Evolutionary conservation across 1,140 invertebrate genomes (phyloP).

Genomic region (Dendrolimus kikuchii): DNA sequence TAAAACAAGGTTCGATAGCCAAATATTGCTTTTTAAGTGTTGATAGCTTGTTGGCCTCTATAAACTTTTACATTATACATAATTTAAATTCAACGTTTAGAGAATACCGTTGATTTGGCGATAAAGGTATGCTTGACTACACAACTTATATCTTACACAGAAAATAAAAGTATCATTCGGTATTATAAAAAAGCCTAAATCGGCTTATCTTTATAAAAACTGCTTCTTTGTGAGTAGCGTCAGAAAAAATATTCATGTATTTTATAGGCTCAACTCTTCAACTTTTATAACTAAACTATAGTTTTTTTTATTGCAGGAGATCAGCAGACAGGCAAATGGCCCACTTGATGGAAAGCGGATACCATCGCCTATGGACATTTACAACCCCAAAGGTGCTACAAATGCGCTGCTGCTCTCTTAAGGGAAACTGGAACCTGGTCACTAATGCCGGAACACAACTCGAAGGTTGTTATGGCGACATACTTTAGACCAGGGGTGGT

Average conservation of each 20-base stretch:
- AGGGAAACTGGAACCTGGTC: too few relatives aligned
- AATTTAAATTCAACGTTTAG: slow-evolving; percentile 25
- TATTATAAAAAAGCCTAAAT: slow-evolving; percentile 62
- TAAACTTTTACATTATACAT: slow-evolving; percentile 16
- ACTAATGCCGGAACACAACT: too few relatives aligned
- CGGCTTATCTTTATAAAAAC: slow-evolving; percentile 69
- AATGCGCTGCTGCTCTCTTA: too few relatives aligned
- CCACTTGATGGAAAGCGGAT: too few relatives aligned
- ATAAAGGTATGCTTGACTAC: slow-evolving; percentile 27
- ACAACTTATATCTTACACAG: slow-evolving; percentile 30
- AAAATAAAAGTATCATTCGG: slow-evolving; percentile 46
- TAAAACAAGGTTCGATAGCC: slow-evolving; percentile 7
- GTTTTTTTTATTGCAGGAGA: too few relatives aligned
- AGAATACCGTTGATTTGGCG: slow-evolving; percentile 36
- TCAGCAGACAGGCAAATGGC: too few relatives aligned
- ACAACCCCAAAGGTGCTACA: too few relatives aligned
- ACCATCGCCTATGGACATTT: too few relatives aligned
- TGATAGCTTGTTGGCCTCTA: slow-evolving; percentile 5
- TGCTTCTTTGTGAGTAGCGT: slow-evolving; percentile 53
- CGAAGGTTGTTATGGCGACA: too few relatives aligned
- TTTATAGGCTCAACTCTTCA: too few relatives aligned
- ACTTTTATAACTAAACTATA: too few relatives aligned
- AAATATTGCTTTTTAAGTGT: slow-evolving; percentile 28
- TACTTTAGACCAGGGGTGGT: too few relatives aligned
- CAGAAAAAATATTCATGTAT: slow-evolving; percentile 20